Base-by-base conservation (phyloP, 1,140 invertebrate genomes). In the Drosophila quadrilineata region DNA sequence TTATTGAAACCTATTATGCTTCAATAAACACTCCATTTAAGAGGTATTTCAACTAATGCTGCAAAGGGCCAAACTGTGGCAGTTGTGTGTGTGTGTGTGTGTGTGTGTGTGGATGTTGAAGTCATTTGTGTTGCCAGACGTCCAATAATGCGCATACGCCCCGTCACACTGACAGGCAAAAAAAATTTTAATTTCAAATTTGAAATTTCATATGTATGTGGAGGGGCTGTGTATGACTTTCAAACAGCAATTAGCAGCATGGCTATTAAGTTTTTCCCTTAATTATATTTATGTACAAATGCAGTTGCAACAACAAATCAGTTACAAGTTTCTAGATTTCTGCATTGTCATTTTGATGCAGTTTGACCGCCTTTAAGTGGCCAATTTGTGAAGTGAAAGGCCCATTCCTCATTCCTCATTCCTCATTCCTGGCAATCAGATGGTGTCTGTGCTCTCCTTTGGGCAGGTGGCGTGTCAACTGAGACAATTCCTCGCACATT, bases 301-400 rank as follows among this genome's bases (percentile, higher is more conserved):
- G 38, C 35, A 16, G 14, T 19, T 6, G 16, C 46, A 14, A 16
- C 57, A 54, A 31, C 41, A 5, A 36, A 12, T 2, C 16, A 6
- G 14, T 0, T 16, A 10, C 10, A 38, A 19, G 1, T 28, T 28
- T 36, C 33, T 76, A 77, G 62, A n/a, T n/a, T n/a, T n/a, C 45
- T 66, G 73, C 77, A 56, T 40, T 77, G 76, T 82, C 76, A 82
- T 73, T 62, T 63, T 40, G 71, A 70, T 73, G 75, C 52, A 71
- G 58, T 52, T 38, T 5, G 59, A 19, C 35, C 12, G 19, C 35
- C 43, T 28, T 28, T 50, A 69, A 43, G 49, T 53, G 19, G 49
- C 56, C 60, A 65, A 54, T 69, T 80, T 41, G 60, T 40, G 60
- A 82, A 82, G 76, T 77, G 76, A 82, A 82, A 82, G 76, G 77